These are phyloP conservation scores for Poliocrania exsul DNA, from an alignment of 2,797 vertebrate species.

Conservation along the genomic window DNA sequence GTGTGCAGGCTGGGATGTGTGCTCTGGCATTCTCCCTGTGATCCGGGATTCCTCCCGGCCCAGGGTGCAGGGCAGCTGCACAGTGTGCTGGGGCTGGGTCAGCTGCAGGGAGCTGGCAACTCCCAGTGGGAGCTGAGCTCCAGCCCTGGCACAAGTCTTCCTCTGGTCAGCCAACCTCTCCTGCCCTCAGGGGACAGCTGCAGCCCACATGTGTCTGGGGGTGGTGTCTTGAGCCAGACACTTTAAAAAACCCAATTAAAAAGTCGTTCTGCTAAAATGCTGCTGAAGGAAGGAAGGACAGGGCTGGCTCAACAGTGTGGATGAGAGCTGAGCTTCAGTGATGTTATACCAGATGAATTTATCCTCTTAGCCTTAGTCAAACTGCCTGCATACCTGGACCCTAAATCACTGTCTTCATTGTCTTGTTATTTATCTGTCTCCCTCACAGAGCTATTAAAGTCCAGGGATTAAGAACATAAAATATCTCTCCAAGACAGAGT, in stretches of 20 bases:
- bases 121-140: neutral
- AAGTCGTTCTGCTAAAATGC: neutral
- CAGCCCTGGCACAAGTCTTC: neutral
- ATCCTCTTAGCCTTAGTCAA: neutral
- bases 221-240: rapidly evolving
- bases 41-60: neutral
- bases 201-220: neutral
- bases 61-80: rapidly evolving
- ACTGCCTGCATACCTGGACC: constrained; percentile 13
- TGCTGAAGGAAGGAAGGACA: neutral
- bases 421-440: neutral
- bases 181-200: neutral
- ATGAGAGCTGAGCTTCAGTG: neutral
- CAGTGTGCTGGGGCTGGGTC: neutral
- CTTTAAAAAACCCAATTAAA: rapidly evolving
- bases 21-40: rapidly evolving
- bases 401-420: neutral
- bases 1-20: neutral
- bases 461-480: neutral
- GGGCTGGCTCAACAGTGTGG: neutral
- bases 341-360: neutral
- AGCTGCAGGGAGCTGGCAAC: rapidly evolving
- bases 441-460: neutral
- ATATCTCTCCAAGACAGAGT: neutral
- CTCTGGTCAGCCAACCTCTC: neutral